A percentile compares a stretch with the other conserved stretches of the same genome.
Conservation (phyloP, 2,113 vertebrate genomes). For the Coptodon rendalli region DNA sequence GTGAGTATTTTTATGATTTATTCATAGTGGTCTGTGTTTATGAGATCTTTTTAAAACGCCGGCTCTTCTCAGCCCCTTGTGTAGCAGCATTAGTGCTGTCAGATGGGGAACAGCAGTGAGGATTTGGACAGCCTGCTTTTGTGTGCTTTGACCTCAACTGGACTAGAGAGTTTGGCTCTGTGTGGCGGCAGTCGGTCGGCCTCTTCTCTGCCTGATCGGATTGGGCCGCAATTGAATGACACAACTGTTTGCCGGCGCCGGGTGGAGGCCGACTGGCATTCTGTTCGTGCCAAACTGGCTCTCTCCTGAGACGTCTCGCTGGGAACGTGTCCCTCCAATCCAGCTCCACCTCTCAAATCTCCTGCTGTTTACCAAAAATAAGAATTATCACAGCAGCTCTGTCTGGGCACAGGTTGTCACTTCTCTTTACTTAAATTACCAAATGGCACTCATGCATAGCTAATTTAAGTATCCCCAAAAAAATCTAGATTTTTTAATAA, state of each 20-base stretch:
- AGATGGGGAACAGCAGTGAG: constrained; percentile 5
- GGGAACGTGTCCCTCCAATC: constrained; percentile 18
- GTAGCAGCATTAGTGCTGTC: neutral
- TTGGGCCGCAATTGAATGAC: constrained; percentile 16
- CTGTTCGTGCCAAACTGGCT: constrained; percentile 28
- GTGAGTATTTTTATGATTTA: neutral
- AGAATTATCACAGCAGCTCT: constrained; percentile 40
- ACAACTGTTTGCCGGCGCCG: neutral
- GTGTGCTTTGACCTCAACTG: constrained; percentile 26
- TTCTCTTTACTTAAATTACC: constrained; percentile 43
- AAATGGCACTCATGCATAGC: constrained; percentile 35
- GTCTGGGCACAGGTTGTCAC: constrained; percentile 29
- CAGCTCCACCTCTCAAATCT: constrained; percentile 22
- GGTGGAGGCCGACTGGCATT: constrained; percentile 24
- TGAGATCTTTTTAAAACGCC: neutral
- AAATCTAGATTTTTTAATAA: constrained; percentile 8
- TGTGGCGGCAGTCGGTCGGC: neutral
- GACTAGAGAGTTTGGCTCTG: constrained; percentile 23
- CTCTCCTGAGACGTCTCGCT: constrained; percentile 17
- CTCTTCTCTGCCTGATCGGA: constrained; percentile 33
- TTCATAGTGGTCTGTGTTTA: neutral
- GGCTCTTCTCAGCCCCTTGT: neutral
- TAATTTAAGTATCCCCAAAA: constrained; percentile 48
- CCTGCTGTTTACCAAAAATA: constrained; percentile 44
- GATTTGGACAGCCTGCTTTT: constrained; percentile 34